phyloP scores from a whole-genome alignment of 2,113 vertebrate species.

The Smithornis capensis region DNA sequence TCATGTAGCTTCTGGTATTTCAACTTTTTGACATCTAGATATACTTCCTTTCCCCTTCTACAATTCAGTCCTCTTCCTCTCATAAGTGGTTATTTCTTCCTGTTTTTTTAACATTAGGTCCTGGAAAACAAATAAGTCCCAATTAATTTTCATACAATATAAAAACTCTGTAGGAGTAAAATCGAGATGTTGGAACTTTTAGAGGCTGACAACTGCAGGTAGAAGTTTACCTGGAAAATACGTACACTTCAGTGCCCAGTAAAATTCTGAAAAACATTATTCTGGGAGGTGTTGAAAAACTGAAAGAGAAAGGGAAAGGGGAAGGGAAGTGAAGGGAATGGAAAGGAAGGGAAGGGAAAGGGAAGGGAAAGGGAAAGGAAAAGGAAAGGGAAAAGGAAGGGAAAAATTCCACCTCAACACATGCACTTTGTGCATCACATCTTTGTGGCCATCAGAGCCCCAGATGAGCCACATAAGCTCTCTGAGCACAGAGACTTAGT shows the following conservation, averaged over 20 bases:
- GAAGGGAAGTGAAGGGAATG: neutral
- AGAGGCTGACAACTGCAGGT: neutral
- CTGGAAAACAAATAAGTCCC: neutral
- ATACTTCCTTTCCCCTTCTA: too few species aligned
- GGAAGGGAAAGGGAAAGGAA: too few species aligned
- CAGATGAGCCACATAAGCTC: neutral
- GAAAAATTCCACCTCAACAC: neutral
- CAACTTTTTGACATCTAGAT: too few species aligned
- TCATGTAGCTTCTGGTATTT: too few species aligned
- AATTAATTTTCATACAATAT: neutral
- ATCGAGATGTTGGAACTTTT: neutral
- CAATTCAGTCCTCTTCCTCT: too few species aligned
- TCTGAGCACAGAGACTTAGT: neutral
- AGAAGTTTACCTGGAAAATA: neutral
- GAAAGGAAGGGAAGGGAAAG: neutral
- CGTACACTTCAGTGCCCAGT: neutral
- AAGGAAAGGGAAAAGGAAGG: too few species aligned
- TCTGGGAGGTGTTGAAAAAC: neutral
- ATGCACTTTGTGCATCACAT: neutral
- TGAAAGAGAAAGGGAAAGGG: too few species aligned
- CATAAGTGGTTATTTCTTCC: too few species aligned
- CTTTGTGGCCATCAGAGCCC: neutral
- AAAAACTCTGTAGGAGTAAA: neutral
- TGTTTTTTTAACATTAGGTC: too few species aligned
- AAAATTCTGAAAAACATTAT: neutral